Evolutionary conservation across 2,888 invertebrate species (phyloP), one percentile per base, ranked within the genome.

Genomic region (Pammene fasciana): DNA sequence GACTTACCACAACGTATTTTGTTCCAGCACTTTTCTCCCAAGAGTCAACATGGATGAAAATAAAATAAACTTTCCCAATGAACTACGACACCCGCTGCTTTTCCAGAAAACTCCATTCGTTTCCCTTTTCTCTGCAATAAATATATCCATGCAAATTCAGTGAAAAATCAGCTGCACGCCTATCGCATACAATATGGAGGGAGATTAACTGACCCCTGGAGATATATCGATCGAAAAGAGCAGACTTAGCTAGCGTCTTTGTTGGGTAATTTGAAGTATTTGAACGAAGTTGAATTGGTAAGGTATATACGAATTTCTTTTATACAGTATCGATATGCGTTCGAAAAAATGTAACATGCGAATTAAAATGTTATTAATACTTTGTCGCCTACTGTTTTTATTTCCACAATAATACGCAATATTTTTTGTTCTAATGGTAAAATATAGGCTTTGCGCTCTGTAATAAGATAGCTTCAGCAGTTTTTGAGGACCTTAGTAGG

Each of bases 161-260:
- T 48, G 48, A 61, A 61, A 61, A 61, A 48, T 61, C 48, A 16
- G 48, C 48, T 61, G 48, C 48, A 10, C 59, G 48, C 60, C 60
- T 48, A 48, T 61, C 48, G 60, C 60, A 61, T 61, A 48, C 60
- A 61, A 61, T 61, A 61, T 61, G 48, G 60, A 61, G 9, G 48
- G 26, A 61, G 60, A 61, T 61, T 48, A 61, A 61, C 60, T 61
- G 48, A 48, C 48, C 59, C 34, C 59, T n/a, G 48, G 14, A 34
- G 36, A 36, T 46, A 60, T 46, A 36, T 11, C 46, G 46, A 38
- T 36, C 36, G 11, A 13, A 18, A 11, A 57, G 11, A 41, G 56
- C 38, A 54, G 54, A n/a, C 26, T 50, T 50, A 43, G 11, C 16
- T 18, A 50, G 11, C 50, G 18, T 26, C 50, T 10, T 50, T 16